Base-by-base conservation (phyloP, 2,888 invertebrate species). In the Drosophila formosana region DNA sequence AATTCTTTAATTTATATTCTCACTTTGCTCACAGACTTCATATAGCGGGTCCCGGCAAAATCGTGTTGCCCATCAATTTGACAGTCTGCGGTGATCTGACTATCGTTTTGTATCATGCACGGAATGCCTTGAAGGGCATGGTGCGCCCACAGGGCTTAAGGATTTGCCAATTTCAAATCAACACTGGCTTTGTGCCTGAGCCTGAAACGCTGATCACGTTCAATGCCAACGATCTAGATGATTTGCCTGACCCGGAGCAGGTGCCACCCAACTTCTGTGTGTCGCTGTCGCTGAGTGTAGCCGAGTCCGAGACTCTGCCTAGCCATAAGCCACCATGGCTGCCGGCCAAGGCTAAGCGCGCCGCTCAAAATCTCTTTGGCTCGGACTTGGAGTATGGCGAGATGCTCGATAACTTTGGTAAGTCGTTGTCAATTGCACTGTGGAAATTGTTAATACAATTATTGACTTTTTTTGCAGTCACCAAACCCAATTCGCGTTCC, bases 41-140 rank as follows among this genome's bases (percentile, higher is more conserved):
- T 69, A 67, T 89, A 72, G 90, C 89, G 50, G 89, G 91, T 30
- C 88, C 92, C 9, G 90, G 91, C 0, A 92, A 94, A 93, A 91
- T 94, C 34, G 92, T 92, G 37, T 89, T 98, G 37, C 96, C 96
- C 0, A 92, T 97, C 55, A 96, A 96, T 90, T 94, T 96, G 26
- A 96, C 95, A 0, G 96, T 97, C 13, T 94, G 94, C 51, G 98
- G 98, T 0, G 99, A 99, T 92, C 95, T 98, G 51, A 95, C 96
- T 4, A 92, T 99, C 45, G 93, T 95, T 30, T 94, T 97, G 43
- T 96, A 95, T 90, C 97, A 98, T 93, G 98, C 98, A 2, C 94
- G 98, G 0, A 97, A 97, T 89, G 96, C 97, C 68, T 93, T 97
- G 49, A 96, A 96, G 18, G 94, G 94, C 69, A 95, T 97, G 86